These are phyloP conservation scores for Rhabdomys pumilio DNA, from an alignment of 2,797 vertebrate genomes.

Conservation along the genomic window DNA sequence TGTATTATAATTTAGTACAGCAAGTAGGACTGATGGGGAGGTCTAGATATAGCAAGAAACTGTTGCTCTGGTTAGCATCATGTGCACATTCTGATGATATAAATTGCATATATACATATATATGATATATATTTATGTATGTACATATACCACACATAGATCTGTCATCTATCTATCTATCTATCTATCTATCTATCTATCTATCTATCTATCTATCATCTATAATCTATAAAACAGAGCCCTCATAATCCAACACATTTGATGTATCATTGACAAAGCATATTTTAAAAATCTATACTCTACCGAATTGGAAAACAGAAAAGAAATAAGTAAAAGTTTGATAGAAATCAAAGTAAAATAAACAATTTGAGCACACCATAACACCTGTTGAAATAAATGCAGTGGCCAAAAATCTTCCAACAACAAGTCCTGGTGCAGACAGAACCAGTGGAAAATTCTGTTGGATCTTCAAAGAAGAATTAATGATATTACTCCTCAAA, in stretches of 20 bases:
- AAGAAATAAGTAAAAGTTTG: not conserved
- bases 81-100: conserved; percentile 86
- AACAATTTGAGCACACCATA: not conserved
- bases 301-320: not conserved
- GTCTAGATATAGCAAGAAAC: not conserved
- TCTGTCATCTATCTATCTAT: too few species aligned
- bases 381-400: not conserved
- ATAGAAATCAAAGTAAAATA: not conserved
- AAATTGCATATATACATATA: conserved; percentile 84
- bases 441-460: not conserved
- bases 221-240: not conserved
- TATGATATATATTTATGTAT: too few species aligned
- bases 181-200: too few species aligned
- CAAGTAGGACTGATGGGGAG: not conserved
- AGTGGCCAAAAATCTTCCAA: not conserved
- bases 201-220: too few species aligned
- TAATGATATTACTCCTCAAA: not conserved
- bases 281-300: not conserved
- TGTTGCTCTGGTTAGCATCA: not conserved
- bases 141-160: too few species aligned
- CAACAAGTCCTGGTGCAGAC: not conserved
- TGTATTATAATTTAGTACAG: conserved; percentile 84
- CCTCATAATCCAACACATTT: not conserved
- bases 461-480: not conserved
- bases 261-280: not conserved